Evolutionary conservation across 2,113 vertebrate genomes (phyloP).

Genomic region (Podarcis cretensis): DNA sequence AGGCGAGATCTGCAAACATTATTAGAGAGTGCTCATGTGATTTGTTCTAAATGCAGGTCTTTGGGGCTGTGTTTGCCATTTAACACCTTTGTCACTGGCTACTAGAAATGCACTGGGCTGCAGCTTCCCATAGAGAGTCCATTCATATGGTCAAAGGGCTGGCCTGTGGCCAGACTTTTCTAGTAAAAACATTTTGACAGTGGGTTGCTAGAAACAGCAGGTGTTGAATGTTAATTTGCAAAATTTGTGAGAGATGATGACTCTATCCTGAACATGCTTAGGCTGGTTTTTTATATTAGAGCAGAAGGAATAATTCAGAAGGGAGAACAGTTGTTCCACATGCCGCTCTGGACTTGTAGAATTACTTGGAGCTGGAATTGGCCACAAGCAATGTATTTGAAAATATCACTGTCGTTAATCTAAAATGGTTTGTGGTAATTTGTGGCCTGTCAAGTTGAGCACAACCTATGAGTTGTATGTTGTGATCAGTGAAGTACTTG

Average conservation of each 20-base stretch:
- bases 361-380: background rate
- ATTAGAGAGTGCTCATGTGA: background rate
- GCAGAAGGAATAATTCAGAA: background rate
- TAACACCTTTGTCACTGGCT: constrained; percentile 23
- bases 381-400: background rate
- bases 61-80: background rate
- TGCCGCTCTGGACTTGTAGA: background rate
- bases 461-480: no score
- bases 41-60: background rate
- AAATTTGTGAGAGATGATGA: background rate
- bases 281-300: background rate
- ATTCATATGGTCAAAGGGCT: constrained; percentile 21
- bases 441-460: background rate
- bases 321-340: background rate
- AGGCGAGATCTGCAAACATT: constrained; percentile 13
- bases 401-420: background rate
- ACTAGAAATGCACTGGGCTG: background rate
- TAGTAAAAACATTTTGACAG: background rate
- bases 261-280: background rate
- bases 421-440: background rate
- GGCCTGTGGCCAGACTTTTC: background rate
- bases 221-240: background rate
- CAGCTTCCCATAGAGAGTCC: background rate
- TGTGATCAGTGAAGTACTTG: background rate
- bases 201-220: constrained; percentile 25